A percentile compares a stretch with the other conserved stretches of the same genome.
phyloP scores from a whole-genome alignment of 2,113 vertebrate species.

The Dicaeum eximium region DNA sequence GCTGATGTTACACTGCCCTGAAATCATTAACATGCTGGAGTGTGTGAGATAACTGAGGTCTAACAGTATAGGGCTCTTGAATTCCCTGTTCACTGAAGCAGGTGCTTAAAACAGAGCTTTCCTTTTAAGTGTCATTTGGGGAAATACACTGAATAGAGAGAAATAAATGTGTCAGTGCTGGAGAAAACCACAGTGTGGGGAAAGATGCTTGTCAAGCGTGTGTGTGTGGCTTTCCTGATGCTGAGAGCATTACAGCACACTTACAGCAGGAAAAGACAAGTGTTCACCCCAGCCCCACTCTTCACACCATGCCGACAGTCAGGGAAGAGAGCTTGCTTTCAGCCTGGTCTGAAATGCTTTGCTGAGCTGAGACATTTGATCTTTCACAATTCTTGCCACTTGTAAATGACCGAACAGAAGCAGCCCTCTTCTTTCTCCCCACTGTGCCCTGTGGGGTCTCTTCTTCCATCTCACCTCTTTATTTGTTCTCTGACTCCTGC shows the following conservation, averaged over 20 bases:
- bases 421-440: not conserved
- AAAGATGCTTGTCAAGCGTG: not conserved
- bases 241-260: not conserved
- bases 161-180: not conserved
- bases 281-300: not conserved
- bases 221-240: not conserved
- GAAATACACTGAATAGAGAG: not conserved
- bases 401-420: not conserved
- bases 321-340: not conserved
- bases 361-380: not conserved
- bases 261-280: not conserved
- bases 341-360: not conserved
- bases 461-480: not conserved
- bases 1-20: not conserved
- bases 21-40: not conserved
- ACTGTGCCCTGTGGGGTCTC: not conserved
- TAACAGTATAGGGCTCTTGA: not conserved
- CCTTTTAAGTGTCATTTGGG: not conserved
- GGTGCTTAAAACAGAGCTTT: not conserved
- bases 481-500: not conserved
- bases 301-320: not conserved
- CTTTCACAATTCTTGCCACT: not conserved
- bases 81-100: not conserved
- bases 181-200: not conserved
- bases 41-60: not conserved